These are phyloP conservation scores for Drosophila orena DNA, from an alignment of 1,140 invertebrate genomes.

Conservation along the genomic window DNA sequence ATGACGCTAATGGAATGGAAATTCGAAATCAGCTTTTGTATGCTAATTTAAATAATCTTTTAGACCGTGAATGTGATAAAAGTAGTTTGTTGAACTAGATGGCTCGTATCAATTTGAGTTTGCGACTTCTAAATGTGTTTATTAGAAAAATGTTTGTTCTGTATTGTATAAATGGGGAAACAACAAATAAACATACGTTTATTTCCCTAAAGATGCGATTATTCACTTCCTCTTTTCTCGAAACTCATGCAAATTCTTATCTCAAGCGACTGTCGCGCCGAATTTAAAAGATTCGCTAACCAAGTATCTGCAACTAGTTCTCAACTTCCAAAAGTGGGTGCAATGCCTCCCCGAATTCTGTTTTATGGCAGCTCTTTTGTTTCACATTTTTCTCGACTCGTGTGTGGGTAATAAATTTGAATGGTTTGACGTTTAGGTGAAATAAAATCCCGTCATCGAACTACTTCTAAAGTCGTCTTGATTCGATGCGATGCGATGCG, in stretches of 20 bases:
- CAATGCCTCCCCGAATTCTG: conserved; percentile 17
- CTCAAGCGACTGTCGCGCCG: conserved; percentile 38
- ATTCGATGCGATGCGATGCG: conserved; percentile 27
- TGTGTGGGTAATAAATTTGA: conserved; percentile 42
- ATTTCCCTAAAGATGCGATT: neutral
- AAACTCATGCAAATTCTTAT: conserved; percentile 20
- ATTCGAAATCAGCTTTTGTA: conserved; percentile 21
- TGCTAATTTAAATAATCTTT: conserved; percentile 40
- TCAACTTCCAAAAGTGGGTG: conserved; percentile 18
- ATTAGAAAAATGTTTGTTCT: neutral
- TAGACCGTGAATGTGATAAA: neutral
- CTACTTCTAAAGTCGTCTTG: conserved; percentile 39
- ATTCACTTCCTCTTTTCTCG: conserved; percentile 3
- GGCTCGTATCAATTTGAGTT: conserved; percentile 14
- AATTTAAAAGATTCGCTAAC: conserved; percentile 31
- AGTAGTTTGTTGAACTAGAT: conserved; percentile 11
- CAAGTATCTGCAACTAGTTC: conserved; percentile 41
- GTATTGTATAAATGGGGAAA: neutral
- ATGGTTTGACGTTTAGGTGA: conserved; percentile 51
- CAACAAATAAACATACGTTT: neutral
- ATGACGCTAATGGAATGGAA: conserved; percentile 20
- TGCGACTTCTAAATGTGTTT: neutral
- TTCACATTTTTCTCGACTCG: conserved; percentile 32
- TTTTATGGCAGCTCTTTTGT: conserved; percentile 50
- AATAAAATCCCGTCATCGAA: conserved; percentile 49